A percentile compares a stretch with the other conserved stretches of the same genome.
phyloP scores from a whole-genome alignment of 1,140 invertebrate species.

The Bicyclus anynana region DNA sequence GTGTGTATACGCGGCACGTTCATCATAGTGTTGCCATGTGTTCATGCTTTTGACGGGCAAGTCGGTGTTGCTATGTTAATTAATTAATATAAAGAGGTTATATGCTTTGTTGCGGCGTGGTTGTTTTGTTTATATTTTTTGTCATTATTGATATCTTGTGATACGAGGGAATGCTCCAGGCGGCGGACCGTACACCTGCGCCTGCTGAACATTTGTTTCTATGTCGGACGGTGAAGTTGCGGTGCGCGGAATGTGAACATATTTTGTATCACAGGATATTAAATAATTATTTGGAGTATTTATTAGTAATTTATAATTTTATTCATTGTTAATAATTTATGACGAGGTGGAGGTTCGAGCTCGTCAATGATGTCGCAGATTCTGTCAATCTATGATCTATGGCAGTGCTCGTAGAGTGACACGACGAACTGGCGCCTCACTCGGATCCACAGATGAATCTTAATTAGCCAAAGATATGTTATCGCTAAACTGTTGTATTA shows the following conservation, averaged over 20 bases:
- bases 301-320: conserved; percentile 39
- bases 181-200: no score
- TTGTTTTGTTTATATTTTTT: conserved; percentile 37
- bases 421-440: no score
- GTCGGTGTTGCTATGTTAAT: conserved; percentile 17
- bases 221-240: no score
- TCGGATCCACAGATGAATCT: conserved; percentile 29
- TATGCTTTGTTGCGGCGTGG: conserved; percentile 34
- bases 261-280: background rate
- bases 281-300: conserved; percentile 22
- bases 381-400: background rate
- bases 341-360: conserved; percentile 13
- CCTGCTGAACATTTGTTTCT: no score
- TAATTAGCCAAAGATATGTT: conserved; percentile 52
- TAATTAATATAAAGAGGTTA: conserved; percentile 8
- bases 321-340: conserved; percentile 36
- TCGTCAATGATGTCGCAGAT: conserved; percentile 7
- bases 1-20: background rate
- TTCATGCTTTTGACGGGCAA: conserved; percentile 6
- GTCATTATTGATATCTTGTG: background rate
- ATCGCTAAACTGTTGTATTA: conserved; percentile 45
- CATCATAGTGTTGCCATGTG: background rate
- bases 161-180: background rate
- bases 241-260: background rate
- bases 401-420: no score